Evolutionary conservation across 2,888 invertebrate genomes (phyloP), one percentile per base, ranked within the genome.

Genomic region (Aspidiotus destructor): DNA sequence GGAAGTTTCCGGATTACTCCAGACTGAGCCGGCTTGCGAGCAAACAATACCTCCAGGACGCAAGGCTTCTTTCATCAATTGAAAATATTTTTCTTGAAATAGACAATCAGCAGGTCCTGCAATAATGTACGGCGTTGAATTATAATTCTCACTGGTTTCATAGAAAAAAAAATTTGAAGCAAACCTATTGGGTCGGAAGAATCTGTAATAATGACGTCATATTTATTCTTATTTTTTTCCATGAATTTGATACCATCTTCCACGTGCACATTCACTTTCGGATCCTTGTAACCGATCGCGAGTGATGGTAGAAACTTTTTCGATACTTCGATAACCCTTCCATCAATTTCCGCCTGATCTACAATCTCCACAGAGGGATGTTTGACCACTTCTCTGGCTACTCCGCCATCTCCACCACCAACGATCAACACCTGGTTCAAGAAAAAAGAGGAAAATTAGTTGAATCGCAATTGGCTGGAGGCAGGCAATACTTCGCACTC

Each of bases 321-420:
- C 1, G 94, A 91, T 0, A 92, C 86, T 73, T 92, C 88, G 13
- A 99, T 85, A 1, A 99, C 99, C 77, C 85, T 84, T 62, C 83
- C 87, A 77, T 99, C 99, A 73, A 99, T 99, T 81, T 99, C 99
- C 68, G 98, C 95, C 79, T 84, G 87, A 65, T 88, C 85, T 70
- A 97, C 88, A 74, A 84, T 81, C 75, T 93, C 86, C 0, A 99
- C 96, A 70, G 81, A 78, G 0, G 94, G 92, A 79, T 97, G 95
- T 77, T 98, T 98, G 1, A 88, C 84, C 0, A 96, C 92, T 78
- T 99, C 99, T 10, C 98, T 83, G 0, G 94, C 92, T 7, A 97
- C 96, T 1, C 98, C 99, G 0, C 98, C 99, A 78, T 99, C 98
- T 0, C 98, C 99, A 0, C 98, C 99, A 0, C 99, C 98, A 17